phyloP scores from a whole-genome alignment of 2,797 vertebrate genomes.

The Diceros bicornis region DNA sequence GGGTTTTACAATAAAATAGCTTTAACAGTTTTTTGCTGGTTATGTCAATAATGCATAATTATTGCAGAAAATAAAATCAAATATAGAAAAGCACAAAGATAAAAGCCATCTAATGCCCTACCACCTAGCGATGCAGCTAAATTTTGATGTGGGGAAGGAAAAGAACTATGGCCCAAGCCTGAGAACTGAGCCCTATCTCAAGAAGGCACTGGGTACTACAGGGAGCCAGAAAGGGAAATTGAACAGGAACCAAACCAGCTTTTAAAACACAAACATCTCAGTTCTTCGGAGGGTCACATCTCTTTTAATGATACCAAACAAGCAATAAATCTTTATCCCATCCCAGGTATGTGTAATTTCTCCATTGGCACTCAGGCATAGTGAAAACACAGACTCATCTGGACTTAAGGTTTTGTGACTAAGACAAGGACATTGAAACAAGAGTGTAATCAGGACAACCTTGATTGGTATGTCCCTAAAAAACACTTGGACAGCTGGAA shows the following conservation, averaged over 20 bases:
- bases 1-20: slow-evolving; percentile 28
- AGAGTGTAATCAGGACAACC: neutral
- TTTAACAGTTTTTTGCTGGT: neutral
- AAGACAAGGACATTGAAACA: neutral
- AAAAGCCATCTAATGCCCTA: neutral
- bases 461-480: neutral
- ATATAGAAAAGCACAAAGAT: slow-evolving; percentile 6
- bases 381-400: neutral
- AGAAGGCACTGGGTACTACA: neutral
- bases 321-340: neutral
- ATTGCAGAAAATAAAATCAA: slow-evolving; percentile 43
- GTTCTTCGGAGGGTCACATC: neutral
- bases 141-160: neutral
- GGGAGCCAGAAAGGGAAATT: neutral
- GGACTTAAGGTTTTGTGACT: neutral
- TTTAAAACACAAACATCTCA: slow-evolving; percentile 26
- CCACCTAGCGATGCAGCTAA: neutral
- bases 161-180: neutral
- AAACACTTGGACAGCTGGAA: neutral
- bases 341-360: neutral
- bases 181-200: neutral
- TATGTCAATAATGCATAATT: neutral
- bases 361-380: neutral
- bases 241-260: neutral
- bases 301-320: neutral